Conservation (phyloP, 2,888 invertebrate genomes). For the Catotricha subobsoleta region DNA sequence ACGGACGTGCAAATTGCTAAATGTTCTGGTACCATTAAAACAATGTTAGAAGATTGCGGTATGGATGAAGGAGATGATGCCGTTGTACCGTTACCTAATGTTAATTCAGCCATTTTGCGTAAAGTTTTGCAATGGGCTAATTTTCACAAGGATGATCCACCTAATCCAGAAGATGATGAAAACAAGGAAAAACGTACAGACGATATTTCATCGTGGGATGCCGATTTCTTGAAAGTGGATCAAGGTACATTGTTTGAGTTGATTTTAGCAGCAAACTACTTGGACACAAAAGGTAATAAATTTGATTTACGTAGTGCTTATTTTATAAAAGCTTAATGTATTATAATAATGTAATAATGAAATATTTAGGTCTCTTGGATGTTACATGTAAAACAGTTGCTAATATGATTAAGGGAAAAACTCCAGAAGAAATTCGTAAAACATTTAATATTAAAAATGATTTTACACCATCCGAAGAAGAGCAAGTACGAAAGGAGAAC, state of each 20-base stretch:
- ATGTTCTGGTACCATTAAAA: conserved; percentile 95
- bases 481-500: conserved; percentile 92
- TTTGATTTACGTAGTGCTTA: too few species aligned
- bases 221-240: conserved; percentile 96
- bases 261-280: conserved; percentile 90
- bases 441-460: conserved; percentile 96
- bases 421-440: conserved; percentile 92
- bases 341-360: too few species aligned
- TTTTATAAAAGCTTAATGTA: too few species aligned
- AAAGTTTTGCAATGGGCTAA: conserved; percentile 90
- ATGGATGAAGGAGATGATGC: conserved; percentile 89
- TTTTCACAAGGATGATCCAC: conserved; percentile 89
- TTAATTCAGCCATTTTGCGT: conserved; percentile 87
- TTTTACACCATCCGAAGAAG: conserved; percentile 90
- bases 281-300: conserved; percentile 93
- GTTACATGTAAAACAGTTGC: conserved; percentile 98
- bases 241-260: conserved; percentile 92
- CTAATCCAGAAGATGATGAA: conserved; percentile 91
- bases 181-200: conserved; percentile 97
- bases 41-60: conserved; percentile 89
- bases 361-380: conserved; percentile 82
- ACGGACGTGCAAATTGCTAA: conserved; percentile 95
- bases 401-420: conserved; percentile 96
- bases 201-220: conserved; percentile 98
- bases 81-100: conserved; percentile 90